Evolutionary conservation across 2,888 invertebrate species (phyloP), one percentile per base, ranked within the genome.

Genomic region (Ditula angustiorana): DNA sequence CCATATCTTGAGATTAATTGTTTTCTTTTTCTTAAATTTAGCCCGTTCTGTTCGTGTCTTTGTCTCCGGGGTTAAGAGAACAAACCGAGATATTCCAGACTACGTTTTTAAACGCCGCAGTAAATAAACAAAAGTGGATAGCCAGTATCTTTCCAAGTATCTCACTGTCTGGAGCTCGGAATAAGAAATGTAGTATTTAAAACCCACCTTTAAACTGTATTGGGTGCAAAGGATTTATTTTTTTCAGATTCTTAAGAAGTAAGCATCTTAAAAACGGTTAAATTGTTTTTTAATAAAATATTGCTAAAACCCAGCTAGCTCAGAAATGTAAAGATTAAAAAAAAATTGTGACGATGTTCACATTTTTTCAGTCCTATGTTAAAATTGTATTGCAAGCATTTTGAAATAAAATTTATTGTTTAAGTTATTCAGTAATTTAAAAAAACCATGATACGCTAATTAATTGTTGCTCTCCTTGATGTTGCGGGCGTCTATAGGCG

Each of bases 1-100:
- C 8, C 19, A 56, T 56, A 49, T 47, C 61, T 61, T 49, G 37
- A 56, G 55, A 61, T 28, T 56, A 61, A 61, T 61, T 61, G 61
- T 61, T 61, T 61, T 53, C n/a, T 30, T 61, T 61, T 56, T 55
- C n/a, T 26, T 37, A 24, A 55, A 55, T 13, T 37, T 37, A 26
- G 13, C 46, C 26, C 53, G 33, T 61, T 61, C 61, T 52, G 50
- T 28, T 46, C 19, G 28, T 46, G 61, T 61, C 35, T 61, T 21
- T 5, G 33, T n/a, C 19, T 21, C 47, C 37, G 35, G 10, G 46
- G 46, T 56, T 47, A 33, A 23, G n/a, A 16, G 23, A 50, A 41
- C 46, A 19, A 21, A 41, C 19, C 10, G 13, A 52, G 52, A 52
- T 44, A 46, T 10, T 21, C n/a, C 16, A 11, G 2, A 33, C 44